Percentiles rank a stretch among this genome's conserved stretches.
phyloP scores from a whole-genome alignment of 2,797 vertebrate species.

The Menidia menidia region DNA sequence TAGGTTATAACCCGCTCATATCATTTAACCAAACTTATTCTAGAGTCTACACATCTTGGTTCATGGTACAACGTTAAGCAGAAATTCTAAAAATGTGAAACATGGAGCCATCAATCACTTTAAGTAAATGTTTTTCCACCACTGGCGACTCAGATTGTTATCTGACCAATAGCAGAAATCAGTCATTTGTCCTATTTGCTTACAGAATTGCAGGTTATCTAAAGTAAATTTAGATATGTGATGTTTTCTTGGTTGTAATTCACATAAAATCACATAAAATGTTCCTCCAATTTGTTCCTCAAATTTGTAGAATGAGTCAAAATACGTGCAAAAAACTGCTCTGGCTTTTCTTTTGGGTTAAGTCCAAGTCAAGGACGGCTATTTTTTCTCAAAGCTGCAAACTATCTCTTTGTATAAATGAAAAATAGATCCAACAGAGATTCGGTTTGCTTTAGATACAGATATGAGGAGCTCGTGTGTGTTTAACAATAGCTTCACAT shows the following conservation, averaged over 20 bases:
- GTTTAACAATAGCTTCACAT: no score
- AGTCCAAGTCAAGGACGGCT: no score
- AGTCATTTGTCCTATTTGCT: background rate
- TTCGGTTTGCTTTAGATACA: no score
- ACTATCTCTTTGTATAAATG: background rate
- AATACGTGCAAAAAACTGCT: background rate
- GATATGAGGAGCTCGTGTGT: no score
- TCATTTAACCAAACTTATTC: background rate
- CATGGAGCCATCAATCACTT: background rate
- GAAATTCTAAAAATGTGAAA: background rate
- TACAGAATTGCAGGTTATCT: background rate
- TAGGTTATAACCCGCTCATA: background rate
- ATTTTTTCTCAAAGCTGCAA: background rate
- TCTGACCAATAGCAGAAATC: slow-evolving; percentile 2
- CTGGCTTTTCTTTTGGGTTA: background rate
- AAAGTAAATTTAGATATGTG: no score
- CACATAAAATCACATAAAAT: background rate
- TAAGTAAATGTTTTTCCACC: background rate
- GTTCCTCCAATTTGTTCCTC: background rate
- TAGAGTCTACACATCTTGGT: background rate
- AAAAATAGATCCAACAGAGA: background rate
- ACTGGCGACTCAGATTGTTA: slow-evolving; percentile 5
- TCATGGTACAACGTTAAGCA: background rate
- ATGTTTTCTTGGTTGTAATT: background rate
- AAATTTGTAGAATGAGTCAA: background rate